These are phyloP conservation scores for Siniperca scherzeri DNA, from an alignment of 2,797 vertebrate genomes.

Conservation along the genomic window DNA sequence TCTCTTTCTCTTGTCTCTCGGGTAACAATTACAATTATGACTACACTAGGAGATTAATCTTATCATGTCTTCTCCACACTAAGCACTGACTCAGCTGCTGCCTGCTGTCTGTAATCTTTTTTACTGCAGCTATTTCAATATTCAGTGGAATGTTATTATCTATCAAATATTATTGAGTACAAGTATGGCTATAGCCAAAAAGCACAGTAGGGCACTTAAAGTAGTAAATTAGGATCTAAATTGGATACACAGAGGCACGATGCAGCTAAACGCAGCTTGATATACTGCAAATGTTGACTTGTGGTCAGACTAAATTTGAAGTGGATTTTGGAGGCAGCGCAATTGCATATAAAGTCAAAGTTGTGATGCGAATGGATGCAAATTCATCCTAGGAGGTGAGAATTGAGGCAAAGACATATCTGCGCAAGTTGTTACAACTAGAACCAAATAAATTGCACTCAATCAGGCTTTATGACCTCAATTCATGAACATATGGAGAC, in stretches of 20 bases:
- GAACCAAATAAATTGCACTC: background rate
- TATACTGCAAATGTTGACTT: background rate
- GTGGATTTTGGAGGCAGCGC: background rate
- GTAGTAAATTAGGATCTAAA: background rate
- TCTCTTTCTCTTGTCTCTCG: conserved; percentile 37
- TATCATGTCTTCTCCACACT: conserved; percentile 42
- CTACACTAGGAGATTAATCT: conserved; percentile 59
- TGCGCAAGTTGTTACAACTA: background rate
- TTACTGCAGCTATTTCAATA: conserved; percentile 43
- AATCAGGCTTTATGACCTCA: background rate
- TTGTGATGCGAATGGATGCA: background rate
- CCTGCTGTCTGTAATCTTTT: conserved; percentile 46
- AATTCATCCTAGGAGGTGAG: background rate
- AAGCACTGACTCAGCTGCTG: conserved; percentile 50
- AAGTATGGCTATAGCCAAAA: background rate
- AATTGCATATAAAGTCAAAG: too few relatives aligned
- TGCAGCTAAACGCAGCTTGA: background rate
- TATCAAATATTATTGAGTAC: background rate
- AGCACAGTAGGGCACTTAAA: background rate
- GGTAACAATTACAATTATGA: conserved; percentile 61
- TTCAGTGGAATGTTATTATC: conserved; percentile 37
- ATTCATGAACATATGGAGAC: background rate
- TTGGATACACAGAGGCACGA: too few relatives aligned
- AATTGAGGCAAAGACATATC: background rate
- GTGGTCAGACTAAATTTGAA: background rate